These are phyloP conservation scores for Lepidocolaptes lacrymiger DNA, from an alignment of 2,797 vertebrate genomes.

Conservation along the genomic window DNA sequence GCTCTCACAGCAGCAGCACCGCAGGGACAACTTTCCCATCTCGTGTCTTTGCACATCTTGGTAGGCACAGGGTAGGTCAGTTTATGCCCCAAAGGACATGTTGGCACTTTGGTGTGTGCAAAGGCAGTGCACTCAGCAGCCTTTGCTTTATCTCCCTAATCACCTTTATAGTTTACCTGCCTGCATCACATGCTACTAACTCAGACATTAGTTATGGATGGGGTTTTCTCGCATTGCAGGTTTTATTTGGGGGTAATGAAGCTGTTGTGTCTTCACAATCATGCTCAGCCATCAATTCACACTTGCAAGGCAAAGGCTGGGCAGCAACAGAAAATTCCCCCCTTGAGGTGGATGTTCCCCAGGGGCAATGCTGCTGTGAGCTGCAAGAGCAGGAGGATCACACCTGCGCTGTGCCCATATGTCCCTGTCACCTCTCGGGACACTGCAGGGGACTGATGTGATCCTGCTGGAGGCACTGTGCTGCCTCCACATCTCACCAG, in stretches of 20 bases:
- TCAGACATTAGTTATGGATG: background rate
- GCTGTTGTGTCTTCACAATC: background rate
- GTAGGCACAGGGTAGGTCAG: background rate
- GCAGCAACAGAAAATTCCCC: background rate
- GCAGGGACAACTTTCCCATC: background rate
- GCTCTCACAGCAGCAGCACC: background rate
- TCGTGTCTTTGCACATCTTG: background rate
- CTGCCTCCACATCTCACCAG: background rate
- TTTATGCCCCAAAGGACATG: background rate
- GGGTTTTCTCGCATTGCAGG: background rate
- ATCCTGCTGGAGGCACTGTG: background rate
- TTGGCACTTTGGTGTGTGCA: background rate
- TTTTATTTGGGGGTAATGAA: background rate
- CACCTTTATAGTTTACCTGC: background rate
- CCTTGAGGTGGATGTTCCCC: background rate
- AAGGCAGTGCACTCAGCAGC: background rate
- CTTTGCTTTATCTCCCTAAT: conserved; percentile 7
- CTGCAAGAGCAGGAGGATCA: background rate
- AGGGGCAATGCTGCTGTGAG: background rate
- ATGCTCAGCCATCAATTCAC: accelerated
- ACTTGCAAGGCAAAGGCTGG: background rate
- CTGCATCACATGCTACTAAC: background rate
- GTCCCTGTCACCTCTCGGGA: background rate
- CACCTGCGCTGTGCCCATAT: background rate
- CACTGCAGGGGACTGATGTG: background rate